phyloP scores from a whole-genome alignment of 1,140 invertebrate genomes.

The Wiebesia pumilae region DNA sequence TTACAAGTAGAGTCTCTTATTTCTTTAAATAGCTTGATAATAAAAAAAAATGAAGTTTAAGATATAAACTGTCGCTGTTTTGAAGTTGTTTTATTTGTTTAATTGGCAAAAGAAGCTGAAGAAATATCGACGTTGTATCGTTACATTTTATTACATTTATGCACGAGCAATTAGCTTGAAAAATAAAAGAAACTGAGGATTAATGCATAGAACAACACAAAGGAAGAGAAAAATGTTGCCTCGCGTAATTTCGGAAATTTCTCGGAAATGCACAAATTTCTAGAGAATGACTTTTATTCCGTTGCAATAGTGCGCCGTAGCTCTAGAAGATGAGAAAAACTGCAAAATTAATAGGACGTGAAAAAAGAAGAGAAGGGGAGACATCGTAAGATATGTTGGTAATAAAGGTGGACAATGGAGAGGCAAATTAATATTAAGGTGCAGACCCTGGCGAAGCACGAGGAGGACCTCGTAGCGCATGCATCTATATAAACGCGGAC shows the following conservation, averaged over 20 bases:
- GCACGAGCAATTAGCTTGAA: no score
- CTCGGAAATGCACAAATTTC: neutral
- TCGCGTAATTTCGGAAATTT: neutral
- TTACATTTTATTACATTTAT: neutral
- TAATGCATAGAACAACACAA: no score
- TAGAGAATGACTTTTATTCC: neutral
- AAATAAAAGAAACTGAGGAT: neutral
- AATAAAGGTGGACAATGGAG: constrained; percentile 73
- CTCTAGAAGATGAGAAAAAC: constrained; percentile 4
- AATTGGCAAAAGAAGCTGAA: constrained; percentile 22
- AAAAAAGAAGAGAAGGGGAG: constrained; percentile 45
- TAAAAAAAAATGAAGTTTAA: no score
- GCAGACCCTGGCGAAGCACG: constrained; percentile 53
- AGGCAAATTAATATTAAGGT: constrained; percentile 73
- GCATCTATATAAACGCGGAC: neutral
- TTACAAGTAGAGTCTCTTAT: no score
- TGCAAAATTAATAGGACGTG: constrained; percentile 40
- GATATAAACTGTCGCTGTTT: neutral
- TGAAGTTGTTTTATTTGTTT: neutral
- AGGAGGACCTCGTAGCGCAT: neutral
- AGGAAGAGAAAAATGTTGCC: neutral
- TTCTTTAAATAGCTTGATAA: no score
- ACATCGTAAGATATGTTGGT: constrained; percentile 67
- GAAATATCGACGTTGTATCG: neutral
- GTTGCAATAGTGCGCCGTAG: neutral